Percentiles rank a stretch among this genome's conserved stretches.
phyloP scores from a whole-genome alignment of 2,797 vertebrate genomes.

The Pyrocephalus nanus region DNA sequence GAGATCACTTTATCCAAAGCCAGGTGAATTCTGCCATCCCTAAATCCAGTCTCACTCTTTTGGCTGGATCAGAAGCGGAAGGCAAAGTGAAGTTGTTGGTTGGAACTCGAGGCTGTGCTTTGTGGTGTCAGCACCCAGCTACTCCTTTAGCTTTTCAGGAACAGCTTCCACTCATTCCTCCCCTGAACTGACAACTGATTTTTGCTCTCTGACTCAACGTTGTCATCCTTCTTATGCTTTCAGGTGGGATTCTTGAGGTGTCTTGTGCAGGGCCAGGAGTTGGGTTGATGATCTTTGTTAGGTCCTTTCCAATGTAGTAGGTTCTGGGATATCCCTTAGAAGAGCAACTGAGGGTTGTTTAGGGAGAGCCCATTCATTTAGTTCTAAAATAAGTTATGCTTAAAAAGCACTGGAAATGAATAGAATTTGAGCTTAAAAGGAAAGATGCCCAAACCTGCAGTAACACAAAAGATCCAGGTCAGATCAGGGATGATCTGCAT shows the following conservation, averaged over 20 bases:
- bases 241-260: background rate
- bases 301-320: background rate
- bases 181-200: background rate
- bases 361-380: background rate
- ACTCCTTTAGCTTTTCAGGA: background rate
- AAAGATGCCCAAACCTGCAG: background rate
- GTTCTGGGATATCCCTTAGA: background rate
- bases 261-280: background rate
- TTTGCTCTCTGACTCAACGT: background rate
- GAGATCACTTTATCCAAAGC: background rate
- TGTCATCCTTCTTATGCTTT: background rate
- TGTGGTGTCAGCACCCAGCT: background rate
- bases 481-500: slow-evolving; percentile 5
- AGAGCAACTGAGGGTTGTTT: background rate
- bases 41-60: background rate
- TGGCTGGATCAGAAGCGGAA: background rate
- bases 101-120: background rate
- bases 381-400: background rate
- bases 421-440: background rate
- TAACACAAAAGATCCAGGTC: background rate
- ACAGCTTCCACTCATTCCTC: background rate
- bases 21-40: rapidly evolving
- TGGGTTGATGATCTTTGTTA: background rate
- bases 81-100: background rate
- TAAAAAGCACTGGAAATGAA: background rate